Evolutionary conservation across 92 coral and sea anemone genomes (phyloP).

Genomic region (Zoanthus sansibaricus): DNA sequence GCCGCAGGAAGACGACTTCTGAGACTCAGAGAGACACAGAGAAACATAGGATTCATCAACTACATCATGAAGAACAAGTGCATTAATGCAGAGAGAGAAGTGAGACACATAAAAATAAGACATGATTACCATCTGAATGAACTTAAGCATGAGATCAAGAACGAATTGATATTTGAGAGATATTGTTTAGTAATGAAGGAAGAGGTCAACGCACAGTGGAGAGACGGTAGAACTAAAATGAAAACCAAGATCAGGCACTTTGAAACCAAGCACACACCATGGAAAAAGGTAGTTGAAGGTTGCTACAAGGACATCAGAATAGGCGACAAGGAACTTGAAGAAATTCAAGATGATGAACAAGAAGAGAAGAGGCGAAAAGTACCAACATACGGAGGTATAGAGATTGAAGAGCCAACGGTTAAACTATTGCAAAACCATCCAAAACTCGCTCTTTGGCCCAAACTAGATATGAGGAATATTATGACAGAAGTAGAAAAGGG

Average conservation of each 20-base stretch:
- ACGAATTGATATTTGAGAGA: background rate
- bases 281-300: constrained; percentile 22
- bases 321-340: constrained; percentile 16
- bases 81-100: constrained; percentile 11
- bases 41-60: constrained; percentile 5
- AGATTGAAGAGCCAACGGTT: background rate
- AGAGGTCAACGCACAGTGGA: constrained; percentile 3
- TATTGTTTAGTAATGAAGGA: constrained; percentile 20
- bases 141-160: background rate
- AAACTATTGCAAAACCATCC: constrained; percentile 38
- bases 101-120: constrained; percentile 2
- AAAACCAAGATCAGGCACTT: constrained; percentile 25
- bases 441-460: constrained; percentile 41
- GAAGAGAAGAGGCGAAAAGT: constrained; percentile 21
- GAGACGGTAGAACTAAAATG: constrained; percentile 10
- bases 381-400: constrained; percentile 21
- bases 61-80: constrained; percentile 13
- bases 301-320: constrained; percentile 14
- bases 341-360: constrained; percentile 22
- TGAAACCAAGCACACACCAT: constrained; percentile 18
- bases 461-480: constrained; percentile 34
- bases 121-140: constrained; percentile 7
- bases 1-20: constrained; percentile 26
- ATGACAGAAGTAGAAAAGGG: constrained; percentile 38
- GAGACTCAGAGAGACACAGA: constrained; percentile 26